These are phyloP conservation scores for Drosophila insularis DNA, from an alignment of 1,140 invertebrate genomes.

Conservation along the genomic window DNA sequence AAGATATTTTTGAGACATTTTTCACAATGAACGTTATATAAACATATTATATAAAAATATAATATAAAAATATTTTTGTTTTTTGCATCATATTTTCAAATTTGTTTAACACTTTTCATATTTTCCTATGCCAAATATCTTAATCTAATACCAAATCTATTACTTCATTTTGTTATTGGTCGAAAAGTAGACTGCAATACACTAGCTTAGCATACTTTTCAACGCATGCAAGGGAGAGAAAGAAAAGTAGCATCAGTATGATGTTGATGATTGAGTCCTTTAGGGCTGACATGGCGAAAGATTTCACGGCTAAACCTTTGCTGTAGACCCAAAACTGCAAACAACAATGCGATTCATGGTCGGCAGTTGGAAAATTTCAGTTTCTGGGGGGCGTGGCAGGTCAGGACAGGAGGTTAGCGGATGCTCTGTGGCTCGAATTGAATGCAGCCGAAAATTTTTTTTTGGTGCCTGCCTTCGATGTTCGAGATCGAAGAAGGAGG, in stretches of 20 bases:
- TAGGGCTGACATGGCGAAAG: background rate
- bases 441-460: slow-evolving; percentile 53
- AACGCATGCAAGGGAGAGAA: background rate
- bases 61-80: too few relatives aligned
- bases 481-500: background rate
- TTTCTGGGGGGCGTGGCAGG: background rate
- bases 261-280: slow-evolving; percentile 3
- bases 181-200: background rate
- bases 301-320: slow-evolving; percentile 7
- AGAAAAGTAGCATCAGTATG: background rate
- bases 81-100: too few relatives aligned
- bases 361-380: background rate
- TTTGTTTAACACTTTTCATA: too few relatives aligned
- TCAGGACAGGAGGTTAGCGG: background rate
- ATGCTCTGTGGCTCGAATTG: slow-evolving; percentile 59
- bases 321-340: background rate
- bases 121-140: too few relatives aligned
- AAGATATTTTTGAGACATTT: too few relatives aligned
- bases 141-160: too few relatives aligned
- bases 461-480: slow-evolving; percentile 5
- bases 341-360: slow-evolving; percentile 17
- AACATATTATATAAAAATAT: too few relatives aligned
- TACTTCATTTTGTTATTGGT: background rate
- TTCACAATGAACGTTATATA: too few relatives aligned
- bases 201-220: background rate